Evolutionary conservation across 2,113 vertebrate species (phyloP).

Genomic region (Solenodon paradoxus): DNA sequence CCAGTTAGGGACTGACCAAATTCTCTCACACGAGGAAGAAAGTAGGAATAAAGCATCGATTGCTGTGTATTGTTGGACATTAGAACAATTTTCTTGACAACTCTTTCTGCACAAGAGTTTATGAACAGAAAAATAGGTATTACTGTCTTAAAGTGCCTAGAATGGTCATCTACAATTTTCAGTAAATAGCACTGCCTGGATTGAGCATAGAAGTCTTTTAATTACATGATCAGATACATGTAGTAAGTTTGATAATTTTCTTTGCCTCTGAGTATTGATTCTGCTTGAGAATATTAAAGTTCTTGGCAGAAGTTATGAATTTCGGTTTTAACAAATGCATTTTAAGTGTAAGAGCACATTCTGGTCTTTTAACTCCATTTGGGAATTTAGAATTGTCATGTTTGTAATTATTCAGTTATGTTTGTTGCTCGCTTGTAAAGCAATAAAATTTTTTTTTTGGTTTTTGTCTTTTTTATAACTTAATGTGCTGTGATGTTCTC

Average conservation of each 20-base stretch:
- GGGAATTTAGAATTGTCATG: constrained; percentile 36
- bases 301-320: constrained; percentile 7
- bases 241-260: background rate
- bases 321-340: constrained; percentile 23
- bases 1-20: background rate
- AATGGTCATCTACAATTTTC: background rate
- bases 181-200: background rate
- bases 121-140: background rate
- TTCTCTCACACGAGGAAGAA: background rate
- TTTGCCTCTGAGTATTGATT: background rate
- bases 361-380: background rate
- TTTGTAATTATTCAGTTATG: constrained; percentile 46
- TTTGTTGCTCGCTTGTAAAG: constrained; percentile 62
- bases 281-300: constrained; percentile 19
- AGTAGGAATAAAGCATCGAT: background rate
- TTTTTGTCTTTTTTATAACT: constrained; percentile 31
- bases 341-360: background rate
- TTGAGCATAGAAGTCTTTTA: background rate
- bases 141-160: background rate
- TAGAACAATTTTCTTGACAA: constrained; percentile 8
- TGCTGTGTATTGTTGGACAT: background rate
- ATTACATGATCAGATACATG: background rate
- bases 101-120: constrained; percentile 19
- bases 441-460: constrained; percentile 49
- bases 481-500: background rate